Evolutionary conservation across 2,888 invertebrate genomes (phyloP).

Genomic region (Torymus tubicola): DNA sequence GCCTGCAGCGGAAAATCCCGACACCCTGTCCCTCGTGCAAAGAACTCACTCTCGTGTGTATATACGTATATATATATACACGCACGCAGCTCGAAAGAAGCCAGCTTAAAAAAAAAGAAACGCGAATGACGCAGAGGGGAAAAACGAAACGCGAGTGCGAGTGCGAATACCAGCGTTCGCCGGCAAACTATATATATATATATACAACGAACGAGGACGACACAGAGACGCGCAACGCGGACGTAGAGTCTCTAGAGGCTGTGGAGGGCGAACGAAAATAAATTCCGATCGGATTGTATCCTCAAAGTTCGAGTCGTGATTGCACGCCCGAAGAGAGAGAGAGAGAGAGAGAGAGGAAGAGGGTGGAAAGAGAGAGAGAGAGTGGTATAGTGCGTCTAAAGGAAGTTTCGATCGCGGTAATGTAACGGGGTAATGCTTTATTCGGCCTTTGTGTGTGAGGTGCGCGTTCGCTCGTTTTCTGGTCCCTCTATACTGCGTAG

Average conservation of each 20-base stretch:
- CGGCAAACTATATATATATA: too few relatives aligned
- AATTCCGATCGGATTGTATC: conserved; percentile 57
- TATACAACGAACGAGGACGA: neutral
- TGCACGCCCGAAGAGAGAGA: conserved; percentile 26
- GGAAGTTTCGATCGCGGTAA: conserved; percentile 56
- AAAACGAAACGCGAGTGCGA: too few relatives aligned
- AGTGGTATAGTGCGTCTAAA: conserved; percentile 19
- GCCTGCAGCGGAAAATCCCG: too few relatives aligned
- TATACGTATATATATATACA: too few relatives aligned
- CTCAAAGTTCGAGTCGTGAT: conserved; percentile 56
- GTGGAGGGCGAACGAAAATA: conserved; percentile 45
- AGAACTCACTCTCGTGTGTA: too few relatives aligned
- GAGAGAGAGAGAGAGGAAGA: conserved; percentile 9
- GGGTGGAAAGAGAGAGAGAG: neutral
- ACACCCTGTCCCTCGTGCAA: too few relatives aligned
- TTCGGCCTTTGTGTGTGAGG: neutral
- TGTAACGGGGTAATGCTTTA: conserved; percentile 56
- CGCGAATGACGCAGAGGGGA: too few relatives aligned
- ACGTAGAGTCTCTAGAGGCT: neutral
- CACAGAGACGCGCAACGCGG: neutral
- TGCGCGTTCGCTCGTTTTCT: neutral
- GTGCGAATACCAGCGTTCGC: too few relatives aligned
- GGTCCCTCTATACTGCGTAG: neutral
- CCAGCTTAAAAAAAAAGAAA: too few relatives aligned
- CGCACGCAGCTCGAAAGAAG: too few relatives aligned